phyloP scores from a whole-genome alignment of 37 sponge, comb jelly and placozoan genomes.

The Aplysina aerophoba region DNA sequence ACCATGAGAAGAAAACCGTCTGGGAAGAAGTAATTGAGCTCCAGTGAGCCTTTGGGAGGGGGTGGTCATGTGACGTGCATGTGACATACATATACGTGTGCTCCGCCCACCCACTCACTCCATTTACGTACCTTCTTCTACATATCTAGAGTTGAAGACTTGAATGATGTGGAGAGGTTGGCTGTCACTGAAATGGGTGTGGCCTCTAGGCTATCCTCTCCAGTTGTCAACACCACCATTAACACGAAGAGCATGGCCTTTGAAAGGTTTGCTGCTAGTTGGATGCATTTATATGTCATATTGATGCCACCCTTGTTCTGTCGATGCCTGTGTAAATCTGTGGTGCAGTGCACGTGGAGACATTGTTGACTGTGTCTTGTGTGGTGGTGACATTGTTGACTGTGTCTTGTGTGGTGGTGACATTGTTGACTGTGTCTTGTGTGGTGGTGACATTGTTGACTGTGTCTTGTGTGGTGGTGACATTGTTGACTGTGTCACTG shows the following conservation, averaged over 20 bases:
- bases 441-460: too few species aligned
- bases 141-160: neutral
- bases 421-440: too few species aligned
- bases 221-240: slow-evolving; percentile 76
- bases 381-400: too few species aligned
- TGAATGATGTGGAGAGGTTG: slow-evolving; percentile 2
- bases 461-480: too few species aligned
- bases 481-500: too few species aligned
- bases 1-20: slow-evolving; percentile 70
- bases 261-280: slow-evolving; percentile 69
- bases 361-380: too few species aligned
- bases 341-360: too few species aligned
- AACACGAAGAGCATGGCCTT: slow-evolving; percentile 72
- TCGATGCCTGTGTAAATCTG: too few species aligned
- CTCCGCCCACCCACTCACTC: neutral
- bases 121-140: neutral
- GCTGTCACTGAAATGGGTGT: slow-evolving; percentile 58
- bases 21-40: slow-evolving; percentile 56
- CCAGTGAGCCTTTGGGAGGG: neutral
- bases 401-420: too few species aligned
- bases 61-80: neutral
- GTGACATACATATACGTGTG: neutral
- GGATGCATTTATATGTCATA: neutral
- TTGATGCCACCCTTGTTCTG: too few species aligned
- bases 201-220: slow-evolving; percentile 60